Conservation (phyloP, 2,888 invertebrate genomes). For the Synanthedon vespiformis region DNA sequence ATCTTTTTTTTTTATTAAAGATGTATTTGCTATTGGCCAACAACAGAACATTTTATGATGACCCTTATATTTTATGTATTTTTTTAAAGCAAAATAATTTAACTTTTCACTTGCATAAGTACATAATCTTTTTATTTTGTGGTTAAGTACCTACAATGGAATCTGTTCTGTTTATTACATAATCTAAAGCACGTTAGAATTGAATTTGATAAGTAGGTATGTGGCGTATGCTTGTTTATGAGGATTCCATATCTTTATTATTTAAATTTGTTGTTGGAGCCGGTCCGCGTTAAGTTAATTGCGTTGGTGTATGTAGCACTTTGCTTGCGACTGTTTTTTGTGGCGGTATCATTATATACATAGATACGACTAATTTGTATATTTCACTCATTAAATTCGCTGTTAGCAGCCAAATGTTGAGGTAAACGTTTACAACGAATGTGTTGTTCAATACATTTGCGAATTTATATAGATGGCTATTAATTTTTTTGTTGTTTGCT, state of each 20-base stretch:
- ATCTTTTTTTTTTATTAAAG: no score
- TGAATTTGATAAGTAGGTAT: constrained; percentile 60
- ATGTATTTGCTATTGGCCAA: no score
- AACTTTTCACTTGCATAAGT: no score
- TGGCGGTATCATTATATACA: constrained; percentile 4
- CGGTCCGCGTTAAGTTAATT: constrained; percentile 49
- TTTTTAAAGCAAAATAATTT: no score
- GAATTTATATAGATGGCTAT: neutral
- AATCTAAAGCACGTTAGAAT: constrained; percentile 44
- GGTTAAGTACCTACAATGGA: no score
- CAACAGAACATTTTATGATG: no score
- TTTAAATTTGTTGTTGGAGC: constrained; percentile 40
- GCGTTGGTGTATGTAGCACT: constrained; percentile 23
- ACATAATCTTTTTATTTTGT: no score
- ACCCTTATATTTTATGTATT: no score
- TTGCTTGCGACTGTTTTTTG: constrained; percentile 7
- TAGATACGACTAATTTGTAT: constrained; percentile 13
- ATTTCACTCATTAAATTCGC: constrained; percentile 22
- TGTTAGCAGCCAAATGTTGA: constrained; percentile 13
- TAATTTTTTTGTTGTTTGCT: no score
- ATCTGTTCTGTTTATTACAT: constrained; percentile 4
- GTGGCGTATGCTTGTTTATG: constrained; percentile 64
- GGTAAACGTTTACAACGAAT: neutral
- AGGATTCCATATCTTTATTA: constrained; percentile 56
- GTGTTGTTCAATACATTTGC: neutral